These are phyloP conservation scores for Grapholita molesta DNA, from an alignment of 1,140 invertebrate genomes.

Conservation along the genomic window DNA sequence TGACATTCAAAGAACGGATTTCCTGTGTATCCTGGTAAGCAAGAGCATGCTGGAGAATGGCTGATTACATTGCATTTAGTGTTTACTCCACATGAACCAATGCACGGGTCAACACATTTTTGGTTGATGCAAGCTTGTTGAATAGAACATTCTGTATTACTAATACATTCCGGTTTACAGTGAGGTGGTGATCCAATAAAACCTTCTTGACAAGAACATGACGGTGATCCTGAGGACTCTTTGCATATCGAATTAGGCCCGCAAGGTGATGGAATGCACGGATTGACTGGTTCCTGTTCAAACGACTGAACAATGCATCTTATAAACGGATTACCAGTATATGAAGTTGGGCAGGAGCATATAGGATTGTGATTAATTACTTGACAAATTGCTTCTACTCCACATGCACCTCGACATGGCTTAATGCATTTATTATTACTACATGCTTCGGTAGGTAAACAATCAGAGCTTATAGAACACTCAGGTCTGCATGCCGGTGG, in stretches of 20 bases:
- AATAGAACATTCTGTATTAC: constrained; percentile 81
- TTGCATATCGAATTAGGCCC: constrained; percentile 82
- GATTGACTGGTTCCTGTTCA: constrained; percentile 70
- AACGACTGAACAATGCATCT: constrained; percentile 77
- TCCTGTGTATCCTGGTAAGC: constrained; percentile 79
- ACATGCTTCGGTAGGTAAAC: constrained; percentile 83
- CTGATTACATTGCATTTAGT: constrained; percentile 80
- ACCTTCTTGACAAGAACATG: constrained; percentile 80
- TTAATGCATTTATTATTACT: constrained; percentile 86
- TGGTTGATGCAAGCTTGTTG: constrained; percentile 82
- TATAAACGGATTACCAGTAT: constrained; percentile 86
- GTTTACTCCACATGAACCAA: constrained; percentile 80
- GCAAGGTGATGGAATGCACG: constrained; percentile 83
- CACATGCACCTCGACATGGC: constrained; percentile 86
- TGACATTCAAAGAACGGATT: constrained; percentile 81
- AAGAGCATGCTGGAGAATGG: constrained; percentile 81
- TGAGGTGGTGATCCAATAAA: constrained; percentile 81
- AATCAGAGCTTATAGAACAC: constrained; percentile 83
- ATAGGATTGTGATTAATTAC: constrained; percentile 88
- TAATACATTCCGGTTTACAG: constrained; percentile 83
- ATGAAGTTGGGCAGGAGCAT: constrained; percentile 82
- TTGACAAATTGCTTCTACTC: constrained; percentile 82
- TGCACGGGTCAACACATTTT: constrained; percentile 82
- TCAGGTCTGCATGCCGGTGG: constrained; percentile 87
- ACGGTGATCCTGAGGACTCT: constrained; percentile 78